These are phyloP conservation scores for Podargus strigoides DNA, from an alignment of 2,797 vertebrate species.

Conservation along the genomic window DNA sequence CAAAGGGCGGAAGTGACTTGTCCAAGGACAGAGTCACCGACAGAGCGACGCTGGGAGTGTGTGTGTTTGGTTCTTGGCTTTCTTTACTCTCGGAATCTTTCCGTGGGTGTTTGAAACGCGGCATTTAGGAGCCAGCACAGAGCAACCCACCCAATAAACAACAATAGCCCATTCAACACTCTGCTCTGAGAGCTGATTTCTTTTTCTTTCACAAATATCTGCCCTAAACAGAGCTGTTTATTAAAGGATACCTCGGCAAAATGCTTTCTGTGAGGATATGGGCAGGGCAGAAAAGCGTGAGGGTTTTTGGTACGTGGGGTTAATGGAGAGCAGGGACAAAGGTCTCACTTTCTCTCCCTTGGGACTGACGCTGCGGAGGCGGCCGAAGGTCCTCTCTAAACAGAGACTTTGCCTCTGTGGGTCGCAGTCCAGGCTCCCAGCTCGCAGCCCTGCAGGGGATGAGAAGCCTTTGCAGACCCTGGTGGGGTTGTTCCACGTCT, in stretches of 20 bases:
- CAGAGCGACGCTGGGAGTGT: not conserved
- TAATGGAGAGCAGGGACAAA: not conserved
- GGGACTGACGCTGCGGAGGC: not conserved
- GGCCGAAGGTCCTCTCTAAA: not conserved
- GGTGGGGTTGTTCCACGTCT: not conserved
- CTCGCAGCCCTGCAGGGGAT: not conserved
- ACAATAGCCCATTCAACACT: accelerated
- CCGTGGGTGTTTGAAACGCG: not conserved
- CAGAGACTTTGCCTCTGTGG: not conserved
- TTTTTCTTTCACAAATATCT: not conserved
- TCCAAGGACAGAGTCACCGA: not conserved
- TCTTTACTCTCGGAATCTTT: not conserved
- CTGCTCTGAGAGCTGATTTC: accelerated
- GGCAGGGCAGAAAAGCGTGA: not conserved
- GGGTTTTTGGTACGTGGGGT: not conserved
- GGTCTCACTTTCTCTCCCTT: not conserved
- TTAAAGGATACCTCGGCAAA: accelerated
- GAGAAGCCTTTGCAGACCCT: not conserved
- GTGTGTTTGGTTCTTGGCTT: not conserved
- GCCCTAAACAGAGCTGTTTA: not conserved
- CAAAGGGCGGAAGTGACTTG: not conserved
- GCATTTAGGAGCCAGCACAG: not conserved
- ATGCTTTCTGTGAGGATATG: not conserved
- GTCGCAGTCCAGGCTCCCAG: not conserved
- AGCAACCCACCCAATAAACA: not conserved